Percentiles rank a stretch among this genome's conserved stretches.
phyloP scores from a whole-genome alignment of 2,888 invertebrate genomes.

The Eledona agricola region DNA sequence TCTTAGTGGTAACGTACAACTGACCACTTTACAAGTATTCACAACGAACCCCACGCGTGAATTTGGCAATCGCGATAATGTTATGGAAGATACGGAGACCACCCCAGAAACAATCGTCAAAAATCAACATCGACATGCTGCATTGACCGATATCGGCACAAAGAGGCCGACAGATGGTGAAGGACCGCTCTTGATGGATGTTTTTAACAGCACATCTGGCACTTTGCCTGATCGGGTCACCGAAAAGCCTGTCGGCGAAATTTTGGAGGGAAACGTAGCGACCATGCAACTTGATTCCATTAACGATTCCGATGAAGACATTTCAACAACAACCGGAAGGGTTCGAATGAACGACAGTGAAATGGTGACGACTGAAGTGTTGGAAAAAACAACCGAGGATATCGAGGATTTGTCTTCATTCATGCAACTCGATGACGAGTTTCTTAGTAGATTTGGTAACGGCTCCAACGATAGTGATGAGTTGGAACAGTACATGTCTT shows the following conservation, averaged over 20 bases:
- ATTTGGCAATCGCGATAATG: constrained; percentile 14
- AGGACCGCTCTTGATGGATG: constrained; percentile 30
- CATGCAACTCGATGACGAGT: constrained; percentile 23
- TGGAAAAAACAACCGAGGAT: constrained; percentile 2
- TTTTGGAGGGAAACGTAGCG: too few species aligned
- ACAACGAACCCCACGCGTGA: constrained; percentile 23
- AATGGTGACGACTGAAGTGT: constrained; percentile 1
- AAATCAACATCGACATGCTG: constrained; percentile 16
- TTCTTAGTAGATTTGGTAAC: constrained; percentile 1
- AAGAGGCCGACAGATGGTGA: constrained; percentile 27
- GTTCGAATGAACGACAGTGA: too few species aligned
- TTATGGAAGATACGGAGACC: constrained; percentile 1
- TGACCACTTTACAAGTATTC: constrained; percentile 33
- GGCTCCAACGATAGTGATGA: not conserved
- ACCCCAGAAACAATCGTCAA: constrained; percentile 17
- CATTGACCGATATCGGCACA: constrained; percentile 27
- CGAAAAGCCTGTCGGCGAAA: too few species aligned
- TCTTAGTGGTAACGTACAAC: constrained; percentile 36
- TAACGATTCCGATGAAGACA: not conserved
- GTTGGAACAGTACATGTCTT: constrained; percentile 2
- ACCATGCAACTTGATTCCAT: too few species aligned
- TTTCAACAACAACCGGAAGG: not conserved
- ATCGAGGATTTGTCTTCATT: constrained; percentile 29
- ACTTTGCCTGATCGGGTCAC: constrained; percentile 15
- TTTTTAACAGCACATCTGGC: constrained; percentile 31